A percentile compares a stretch with the other conserved stretches of the same genome.
These are phyloP conservation scores for Cyprinodon variegatus DNA, from an alignment of 2,113 vertebrate species.

Conservation along the genomic window DNA sequence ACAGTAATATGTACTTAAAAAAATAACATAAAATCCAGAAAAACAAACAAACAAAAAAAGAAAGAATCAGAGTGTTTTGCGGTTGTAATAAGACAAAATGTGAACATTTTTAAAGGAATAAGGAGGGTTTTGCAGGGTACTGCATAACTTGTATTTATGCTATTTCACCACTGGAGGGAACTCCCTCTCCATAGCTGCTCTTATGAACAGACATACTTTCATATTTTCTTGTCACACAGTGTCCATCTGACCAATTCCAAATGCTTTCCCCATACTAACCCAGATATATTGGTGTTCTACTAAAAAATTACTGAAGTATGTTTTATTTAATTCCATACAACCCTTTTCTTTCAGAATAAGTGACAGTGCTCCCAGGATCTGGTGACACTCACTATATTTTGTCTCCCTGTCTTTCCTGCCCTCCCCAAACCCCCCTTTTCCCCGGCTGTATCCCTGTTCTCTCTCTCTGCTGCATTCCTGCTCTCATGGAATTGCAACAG, in stretches of 20 bases:
- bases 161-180: slow-evolving; percentile 68
- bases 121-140: neutral
- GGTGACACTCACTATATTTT: slow-evolving; percentile 65
- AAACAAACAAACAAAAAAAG: neutral
- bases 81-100: neutral
- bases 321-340: slow-evolving; percentile 54
- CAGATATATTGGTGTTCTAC: slow-evolving; percentile 47
- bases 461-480: slow-evolving; percentile 75
- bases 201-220: slow-evolving; percentile 18
- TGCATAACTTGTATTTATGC: slow-evolving; percentile 42
- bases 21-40: neutral
- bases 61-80: no score
- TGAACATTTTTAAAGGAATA: neutral
- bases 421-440: neutral
- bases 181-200: slow-evolving; percentile 40
- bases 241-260: slow-evolving; percentile 47
- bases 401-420: slow-evolving; percentile 43
- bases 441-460: slow-evolving; percentile 38
- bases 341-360: slow-evolving; percentile 46
- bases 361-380: slow-evolving; percentile 41
- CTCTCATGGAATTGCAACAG: slow-evolving; percentile 82
- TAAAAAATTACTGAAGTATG: slow-evolving; percentile 49
- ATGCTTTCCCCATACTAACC: slow-evolving; percentile 49
- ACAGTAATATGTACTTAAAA: neutral
- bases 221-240: slow-evolving; percentile 32